Evolutionary conservation across 2,113 vertebrate species (phyloP).

Genomic region (Rhea americana): DNA sequence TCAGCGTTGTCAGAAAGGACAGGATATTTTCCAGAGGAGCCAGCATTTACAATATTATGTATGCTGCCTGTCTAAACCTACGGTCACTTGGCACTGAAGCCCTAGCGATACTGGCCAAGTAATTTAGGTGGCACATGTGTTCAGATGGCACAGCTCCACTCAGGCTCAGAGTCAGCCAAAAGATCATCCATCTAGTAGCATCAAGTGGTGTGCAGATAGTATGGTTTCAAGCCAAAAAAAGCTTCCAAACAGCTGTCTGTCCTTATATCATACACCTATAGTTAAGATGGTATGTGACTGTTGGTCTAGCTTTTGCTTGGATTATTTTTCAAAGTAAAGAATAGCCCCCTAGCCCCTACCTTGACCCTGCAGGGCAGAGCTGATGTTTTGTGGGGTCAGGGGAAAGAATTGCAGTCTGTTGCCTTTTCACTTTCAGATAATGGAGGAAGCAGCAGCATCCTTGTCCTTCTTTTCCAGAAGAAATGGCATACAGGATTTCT

Average conservation of each 20-base stretch:
- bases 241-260: slow-evolving; percentile 35
- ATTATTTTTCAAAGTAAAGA: background rate
- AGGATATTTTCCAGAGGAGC: slow-evolving; percentile 22
- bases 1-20: slow-evolving; percentile 27
- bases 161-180: slow-evolving; percentile 53
- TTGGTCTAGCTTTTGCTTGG: background rate
- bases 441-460: background rate
- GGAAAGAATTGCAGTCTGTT: background rate
- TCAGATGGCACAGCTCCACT: slow-evolving; percentile 63
- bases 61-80: slow-evolving; percentile 68
- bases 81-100: slow-evolving; percentile 50
- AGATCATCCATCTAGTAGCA: slow-evolving; percentile 48
- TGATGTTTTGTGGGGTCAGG: background rate
- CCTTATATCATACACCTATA: background rate
- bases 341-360: background rate
- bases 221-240: slow-evolving; percentile 44
- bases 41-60: slow-evolving; percentile 52
- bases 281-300: slow-evolving; percentile 12
- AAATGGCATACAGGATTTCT: background rate
- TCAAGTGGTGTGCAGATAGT: slow-evolving; percentile 18
- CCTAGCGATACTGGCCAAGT: slow-evolving; percentile 35
- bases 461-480: background rate
- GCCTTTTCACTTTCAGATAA: background rate
- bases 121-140: slow-evolving; percentile 70
- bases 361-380: background rate